Conservation (phyloP, 2,888 invertebrate genomes). For the Ectemnius continuus region DNA sequence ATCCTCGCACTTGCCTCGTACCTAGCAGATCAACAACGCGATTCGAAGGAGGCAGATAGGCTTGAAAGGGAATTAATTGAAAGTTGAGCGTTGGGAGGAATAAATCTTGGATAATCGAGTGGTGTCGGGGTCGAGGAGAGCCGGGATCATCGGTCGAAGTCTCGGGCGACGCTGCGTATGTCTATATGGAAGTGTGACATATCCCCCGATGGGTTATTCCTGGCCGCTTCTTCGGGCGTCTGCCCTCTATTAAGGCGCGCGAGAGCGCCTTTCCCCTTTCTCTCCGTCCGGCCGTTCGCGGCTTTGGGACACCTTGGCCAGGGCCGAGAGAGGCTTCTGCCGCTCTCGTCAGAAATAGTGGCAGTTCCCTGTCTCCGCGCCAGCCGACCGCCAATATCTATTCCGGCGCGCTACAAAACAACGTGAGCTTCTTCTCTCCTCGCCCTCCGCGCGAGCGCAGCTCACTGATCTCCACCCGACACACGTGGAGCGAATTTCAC, state of each 20-base stretch:
- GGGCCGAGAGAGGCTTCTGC: not conserved
- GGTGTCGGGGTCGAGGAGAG: too few species aligned
- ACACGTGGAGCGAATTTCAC: conserved; percentile 39
- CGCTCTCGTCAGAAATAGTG: conserved; percentile 78
- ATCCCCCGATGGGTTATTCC: conserved; percentile 75
- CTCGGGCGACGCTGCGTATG: conserved; percentile 39
- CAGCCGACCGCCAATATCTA: conserved; percentile 80
- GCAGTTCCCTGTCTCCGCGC: conserved; percentile 76
- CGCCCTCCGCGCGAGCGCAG: conserved; percentile 27
- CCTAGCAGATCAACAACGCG: not conserved
- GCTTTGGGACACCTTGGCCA: too few species aligned
- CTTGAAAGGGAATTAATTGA: too few species aligned
- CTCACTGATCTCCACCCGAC: conserved; percentile 41
- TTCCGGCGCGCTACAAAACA: conserved; percentile 77
- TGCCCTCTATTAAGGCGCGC: conserved; percentile 66
- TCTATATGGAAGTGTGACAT: conserved; percentile 77
- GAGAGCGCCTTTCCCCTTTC: conserved; percentile 51
- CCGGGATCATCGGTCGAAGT: conserved; percentile 29
- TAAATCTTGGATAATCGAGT: too few species aligned
- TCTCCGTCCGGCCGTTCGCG: not conserved
- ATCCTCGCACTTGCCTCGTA: not conserved
- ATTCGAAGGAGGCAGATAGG: too few species aligned
- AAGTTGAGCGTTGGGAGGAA: too few species aligned
- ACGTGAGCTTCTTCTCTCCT: conserved; percentile 53
- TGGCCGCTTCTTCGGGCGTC: conserved; percentile 65